Conservation (phyloP, 1,140 invertebrate genomes). For the Euschistus heros region DNA sequence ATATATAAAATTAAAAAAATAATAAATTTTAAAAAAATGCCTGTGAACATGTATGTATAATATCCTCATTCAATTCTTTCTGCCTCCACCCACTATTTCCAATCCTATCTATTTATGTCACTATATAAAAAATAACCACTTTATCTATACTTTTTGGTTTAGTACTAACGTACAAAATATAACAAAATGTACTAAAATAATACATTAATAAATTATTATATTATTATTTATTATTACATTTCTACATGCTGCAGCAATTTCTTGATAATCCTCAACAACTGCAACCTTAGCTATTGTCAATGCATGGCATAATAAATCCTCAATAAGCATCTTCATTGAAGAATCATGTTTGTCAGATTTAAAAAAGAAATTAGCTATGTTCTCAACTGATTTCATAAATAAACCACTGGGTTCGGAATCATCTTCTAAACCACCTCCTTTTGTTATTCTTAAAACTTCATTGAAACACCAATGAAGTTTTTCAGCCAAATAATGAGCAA, state of each 20-base stretch:
- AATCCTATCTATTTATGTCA: no score
- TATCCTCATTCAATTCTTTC: no score
- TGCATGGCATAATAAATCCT: constrained; percentile 29
- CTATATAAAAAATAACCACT: no score
- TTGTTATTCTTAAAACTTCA: constrained; percentile 16
- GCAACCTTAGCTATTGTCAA: constrained; percentile 29
- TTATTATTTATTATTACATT: constrained; percentile 19
- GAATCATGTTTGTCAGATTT: background rate
- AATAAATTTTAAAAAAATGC: no score
- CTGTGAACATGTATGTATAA: no score
- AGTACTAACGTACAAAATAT: background rate
- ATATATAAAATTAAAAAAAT: no score
- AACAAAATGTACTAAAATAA: background rate
- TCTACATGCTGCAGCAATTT: constrained; percentile 27
- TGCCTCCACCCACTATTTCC: no score
- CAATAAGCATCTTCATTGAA: constrained; percentile 8
- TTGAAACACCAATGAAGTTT: constrained; percentile 21
- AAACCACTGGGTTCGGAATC: constrained; percentile 12
- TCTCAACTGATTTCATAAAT: constrained; percentile 20
- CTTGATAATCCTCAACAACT: constrained; percentile 24
- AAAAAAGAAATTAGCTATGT: background rate
- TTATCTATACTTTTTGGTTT: no score
- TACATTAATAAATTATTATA: background rate
- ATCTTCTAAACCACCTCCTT: constrained; percentile 5
- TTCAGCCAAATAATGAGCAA: constrained; percentile 10